Percentiles rank a stretch among this genome's conserved stretches.
Conservation (phyloP, 35 echinoderm and acorn worm species). For the Hemicentrotus pulcherrimus region DNA sequence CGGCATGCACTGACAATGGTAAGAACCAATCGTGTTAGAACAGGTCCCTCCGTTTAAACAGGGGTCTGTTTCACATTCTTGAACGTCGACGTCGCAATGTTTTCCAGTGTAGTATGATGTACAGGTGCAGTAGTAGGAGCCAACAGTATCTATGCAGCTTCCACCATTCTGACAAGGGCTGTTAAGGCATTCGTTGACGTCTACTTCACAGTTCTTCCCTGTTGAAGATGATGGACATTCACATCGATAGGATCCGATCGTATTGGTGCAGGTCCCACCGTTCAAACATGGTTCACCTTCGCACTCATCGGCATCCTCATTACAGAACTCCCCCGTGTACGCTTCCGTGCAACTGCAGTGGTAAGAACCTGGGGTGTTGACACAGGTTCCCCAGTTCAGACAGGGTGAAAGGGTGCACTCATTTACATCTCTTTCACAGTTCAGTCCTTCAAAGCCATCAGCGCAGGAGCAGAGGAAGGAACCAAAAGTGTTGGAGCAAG, state of each 20-base stretch:
- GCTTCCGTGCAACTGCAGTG: conserved; percentile 49
- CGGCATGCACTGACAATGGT: background rate
- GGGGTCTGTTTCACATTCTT: conserved; percentile 29
- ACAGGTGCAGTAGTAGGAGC: conserved; percentile 16
- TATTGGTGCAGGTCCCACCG: conserved; percentile 42
- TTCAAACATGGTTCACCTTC: conserved; percentile 33
- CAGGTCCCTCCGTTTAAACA: conserved; percentile 36
- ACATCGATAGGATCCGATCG: background rate
- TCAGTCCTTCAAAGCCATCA: background rate
- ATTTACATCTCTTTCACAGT: conserved; percentile 42
- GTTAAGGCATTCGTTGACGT: conserved; percentile 29
- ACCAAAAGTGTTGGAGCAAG: background rate
- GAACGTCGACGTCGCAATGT: conserved; percentile 4
- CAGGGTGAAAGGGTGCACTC: conserved; percentile 40
- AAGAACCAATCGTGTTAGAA: background rate
- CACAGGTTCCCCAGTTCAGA: conserved; percentile 49
- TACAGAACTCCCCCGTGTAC: conserved; percentile 58
- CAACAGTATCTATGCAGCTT: conserved; percentile 37
- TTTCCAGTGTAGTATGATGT: conserved; percentile 9
- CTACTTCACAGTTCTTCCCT: background rate
- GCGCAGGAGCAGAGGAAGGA: conserved; percentile 3
- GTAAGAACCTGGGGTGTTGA: conserved; percentile 37
- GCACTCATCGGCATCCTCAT: conserved; percentile 26
- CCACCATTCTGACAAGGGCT: conserved; percentile 49
- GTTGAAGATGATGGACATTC: background rate